These are phyloP conservation scores for Laupala kohalensis DNA, from an alignment of 1,140 invertebrate genomes.

Conservation along the genomic window DNA sequence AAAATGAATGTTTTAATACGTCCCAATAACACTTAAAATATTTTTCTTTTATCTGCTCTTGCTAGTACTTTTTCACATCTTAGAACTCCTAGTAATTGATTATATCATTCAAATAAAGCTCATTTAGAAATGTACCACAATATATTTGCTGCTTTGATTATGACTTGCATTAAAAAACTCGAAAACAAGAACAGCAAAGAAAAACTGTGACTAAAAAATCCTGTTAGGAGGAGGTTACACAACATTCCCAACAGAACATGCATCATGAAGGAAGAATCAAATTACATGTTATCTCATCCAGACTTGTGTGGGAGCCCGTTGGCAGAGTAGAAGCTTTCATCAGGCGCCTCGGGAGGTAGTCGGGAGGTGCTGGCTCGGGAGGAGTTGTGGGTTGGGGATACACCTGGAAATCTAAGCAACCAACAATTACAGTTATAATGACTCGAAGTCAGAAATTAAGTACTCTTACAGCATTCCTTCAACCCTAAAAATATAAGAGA, in stretches of 20 bases:
- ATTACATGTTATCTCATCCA: conserved; percentile 49
- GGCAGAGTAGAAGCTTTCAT: conserved; percentile 28
- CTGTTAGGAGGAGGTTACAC: no score
- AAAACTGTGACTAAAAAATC: no score
- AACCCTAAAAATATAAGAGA: neutral
- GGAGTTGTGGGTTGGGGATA: conserved; percentile 68
- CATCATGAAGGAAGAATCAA: conserved; percentile 16
- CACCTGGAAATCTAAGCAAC: conserved; percentile 53
- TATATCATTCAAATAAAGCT: no score
- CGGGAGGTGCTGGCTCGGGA: conserved; percentile 66
- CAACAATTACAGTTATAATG: neutral
- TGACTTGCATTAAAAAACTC: no score
- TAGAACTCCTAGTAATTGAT: no score
- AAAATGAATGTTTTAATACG: no score
- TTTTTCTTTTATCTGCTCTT: no score
- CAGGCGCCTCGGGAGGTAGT: conserved; percentile 30
- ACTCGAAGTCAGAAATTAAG: conserved; percentile 18
- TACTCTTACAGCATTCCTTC: conserved; percentile 12
- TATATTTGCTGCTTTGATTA: no score
- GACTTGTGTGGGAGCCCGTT: conserved; percentile 46
- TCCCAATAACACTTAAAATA: no score
- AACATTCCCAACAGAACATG: conserved; percentile 5
- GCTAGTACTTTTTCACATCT: no score
- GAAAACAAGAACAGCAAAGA: no score
- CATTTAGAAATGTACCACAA: no score